Conservation (phyloP, 2,797 vertebrate species). For the Pelodytes ibericus region DNA sequence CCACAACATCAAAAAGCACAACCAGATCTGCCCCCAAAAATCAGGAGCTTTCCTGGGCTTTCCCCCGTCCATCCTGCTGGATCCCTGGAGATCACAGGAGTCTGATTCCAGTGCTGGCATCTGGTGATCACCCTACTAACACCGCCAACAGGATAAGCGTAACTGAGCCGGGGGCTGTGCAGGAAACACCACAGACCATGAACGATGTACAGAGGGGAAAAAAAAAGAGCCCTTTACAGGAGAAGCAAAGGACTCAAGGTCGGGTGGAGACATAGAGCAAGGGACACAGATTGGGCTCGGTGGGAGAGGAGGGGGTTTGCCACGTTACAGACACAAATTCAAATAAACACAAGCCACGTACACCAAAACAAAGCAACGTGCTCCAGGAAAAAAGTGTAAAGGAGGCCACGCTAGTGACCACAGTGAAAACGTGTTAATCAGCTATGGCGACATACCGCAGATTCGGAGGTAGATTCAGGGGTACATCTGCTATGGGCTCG, state of each 20-base stretch:
- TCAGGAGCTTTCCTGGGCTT: neutral
- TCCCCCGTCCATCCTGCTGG: neutral
- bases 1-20: neutral
- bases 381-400: neutral
- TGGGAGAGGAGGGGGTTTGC: no score
- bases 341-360: neutral
- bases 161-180: neutral
- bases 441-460: slow-evolving; percentile 81
- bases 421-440: slow-evolving; percentile 57
- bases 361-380: neutral
- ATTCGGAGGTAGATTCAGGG: slow-evolving; percentile 81
- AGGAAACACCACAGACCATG: neutral
- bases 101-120: no score
- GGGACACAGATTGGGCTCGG: no score
- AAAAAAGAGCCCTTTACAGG: neutral
- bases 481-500: slow-evolving; percentile 83
- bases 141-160: neutral
- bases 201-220: neutral
- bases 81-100: neutral
- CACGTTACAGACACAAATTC: neutral
- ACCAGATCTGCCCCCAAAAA: neutral
- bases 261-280: no score
- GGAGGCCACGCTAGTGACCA: slow-evolving; percentile 2
- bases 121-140: no score
- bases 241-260: neutral